Percentiles rank a stretch among this genome's conserved stretches.
Conservation (phyloP, 2,797 vertebrate genomes). For the Babyrousa celebensis region DNA sequence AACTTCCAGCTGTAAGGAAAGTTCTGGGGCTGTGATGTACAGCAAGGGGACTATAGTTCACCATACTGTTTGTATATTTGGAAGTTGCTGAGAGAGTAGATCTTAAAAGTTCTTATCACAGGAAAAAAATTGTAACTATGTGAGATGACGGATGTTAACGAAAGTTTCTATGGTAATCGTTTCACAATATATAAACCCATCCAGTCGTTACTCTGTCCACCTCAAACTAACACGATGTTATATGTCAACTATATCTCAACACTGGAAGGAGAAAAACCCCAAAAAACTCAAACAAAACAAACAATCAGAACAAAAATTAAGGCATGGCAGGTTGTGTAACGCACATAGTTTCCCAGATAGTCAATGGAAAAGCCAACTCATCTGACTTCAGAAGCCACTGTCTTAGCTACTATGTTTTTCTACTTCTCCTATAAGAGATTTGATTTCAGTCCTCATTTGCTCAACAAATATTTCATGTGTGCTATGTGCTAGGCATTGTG, state of each 20-base stretch:
- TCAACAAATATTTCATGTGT: background rate
- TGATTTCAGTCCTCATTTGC: background rate
- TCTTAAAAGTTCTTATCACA: background rate
- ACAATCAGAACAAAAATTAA: background rate
- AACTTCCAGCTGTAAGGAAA: background rate
- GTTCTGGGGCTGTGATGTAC: background rate
- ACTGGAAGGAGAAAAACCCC: background rate
- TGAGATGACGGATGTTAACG: background rate
- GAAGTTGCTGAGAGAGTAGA: background rate
- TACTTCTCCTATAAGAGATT: background rate
- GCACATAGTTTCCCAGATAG: background rate
- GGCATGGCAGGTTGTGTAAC: background rate
- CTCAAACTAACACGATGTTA: background rate
- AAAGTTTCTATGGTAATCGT: background rate
- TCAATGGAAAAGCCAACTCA: background rate
- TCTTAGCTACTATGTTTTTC: background rate
- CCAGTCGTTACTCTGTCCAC: background rate
- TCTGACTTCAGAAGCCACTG: background rate
- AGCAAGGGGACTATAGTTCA: background rate
- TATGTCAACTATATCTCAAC: background rate
- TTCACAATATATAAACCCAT: background rate
- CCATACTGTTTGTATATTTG: background rate
- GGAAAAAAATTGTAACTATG: background rate
- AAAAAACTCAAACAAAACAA: background rate
- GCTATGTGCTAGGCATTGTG: background rate